These are phyloP conservation scores for Dasysyrphus albostriatus DNA, from an alignment of 2,888 invertebrate species.

Conservation along the genomic window DNA sequence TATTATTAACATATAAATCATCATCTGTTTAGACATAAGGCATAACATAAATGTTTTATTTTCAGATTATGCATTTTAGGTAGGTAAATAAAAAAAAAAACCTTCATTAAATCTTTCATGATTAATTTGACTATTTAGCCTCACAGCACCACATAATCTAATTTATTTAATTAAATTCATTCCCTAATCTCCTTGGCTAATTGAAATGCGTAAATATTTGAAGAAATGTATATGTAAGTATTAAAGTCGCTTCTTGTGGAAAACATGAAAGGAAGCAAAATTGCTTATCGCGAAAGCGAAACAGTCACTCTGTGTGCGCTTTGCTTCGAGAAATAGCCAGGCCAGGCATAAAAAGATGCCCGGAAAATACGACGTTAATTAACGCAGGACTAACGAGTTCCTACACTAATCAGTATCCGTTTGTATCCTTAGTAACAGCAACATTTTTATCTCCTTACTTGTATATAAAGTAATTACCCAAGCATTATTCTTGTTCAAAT, in stretches of 20 bases:
- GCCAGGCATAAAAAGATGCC: constrained; percentile 18
- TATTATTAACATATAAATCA: too few relatives aligned
- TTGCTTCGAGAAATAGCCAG: neutral
- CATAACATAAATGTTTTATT: too few relatives aligned
- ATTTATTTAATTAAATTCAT: constrained; percentile 24
- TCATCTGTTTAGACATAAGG: too few relatives aligned
- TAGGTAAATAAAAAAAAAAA: too few relatives aligned
- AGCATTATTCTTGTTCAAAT: constrained; percentile 37
- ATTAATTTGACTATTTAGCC: constrained; percentile 5
- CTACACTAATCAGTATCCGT: constrained; percentile 31
- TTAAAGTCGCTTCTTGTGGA: constrained; percentile 4
- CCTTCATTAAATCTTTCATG: neutral
- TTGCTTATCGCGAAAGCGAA: constrained; percentile 8
- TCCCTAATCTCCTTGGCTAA: constrained; percentile 16
- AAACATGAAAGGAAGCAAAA: constrained; percentile 8
- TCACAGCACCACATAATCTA: neutral
- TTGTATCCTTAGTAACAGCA: constrained; percentile 19
- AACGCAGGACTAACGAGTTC: constrained; percentile 63
- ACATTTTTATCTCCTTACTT: constrained; percentile 51
- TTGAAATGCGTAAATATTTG: constrained; percentile 33
- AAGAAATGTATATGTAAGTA: constrained; percentile 17
- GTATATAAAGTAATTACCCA: constrained; percentile 45
- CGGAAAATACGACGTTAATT: constrained; percentile 67
- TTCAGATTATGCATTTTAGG: too few relatives aligned
- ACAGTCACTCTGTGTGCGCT: neutral